Evolutionary conservation across 2,113 vertebrate genomes (phyloP), one percentile per base, ranked within the genome.

Genomic region (Odocoileus hemionus): DNA sequence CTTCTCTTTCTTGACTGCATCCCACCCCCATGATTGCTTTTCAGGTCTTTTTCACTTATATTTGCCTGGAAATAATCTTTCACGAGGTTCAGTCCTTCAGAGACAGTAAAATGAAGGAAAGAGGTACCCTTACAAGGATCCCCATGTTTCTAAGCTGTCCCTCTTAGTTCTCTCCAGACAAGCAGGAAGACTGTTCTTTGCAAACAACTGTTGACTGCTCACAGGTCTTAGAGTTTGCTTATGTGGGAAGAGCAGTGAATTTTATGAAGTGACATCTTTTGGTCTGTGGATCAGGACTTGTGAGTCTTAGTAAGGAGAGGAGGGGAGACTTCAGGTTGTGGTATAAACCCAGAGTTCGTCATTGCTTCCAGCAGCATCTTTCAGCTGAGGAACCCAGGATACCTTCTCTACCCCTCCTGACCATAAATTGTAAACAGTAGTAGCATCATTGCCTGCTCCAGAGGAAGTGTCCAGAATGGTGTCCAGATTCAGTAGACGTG

Each of bases 81-180:
- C 33, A 4, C 0, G 0, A 50, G 14, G 36, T 47, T 90, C 45
- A 45, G 57, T 91, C 57, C 91, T 70, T 60, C 52, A 28, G 33
- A 61, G 17, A 54, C n/a, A 7, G 9, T 25, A 45, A 50, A n/a
- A 23, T 14, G 2, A 2, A 45, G 30, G 25, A 11, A 9, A 26
- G n/a, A 9, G 23, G 15, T 28, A 61, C 43, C 36, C 19, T 60
- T 25, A 39, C 3, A 54, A 57, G 39, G 33, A 16, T 25, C 45
- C 52, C 28, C 80, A 10, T 58, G 30, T 70, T 30, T 79, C 80
- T 61, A 78, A 82, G 28, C 89, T 36, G 6, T 43, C 47, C 2
- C 89, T 52, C 82, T 85, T 55, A 67, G 45, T 86, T 82, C 84
- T 92, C 60, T 83, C 80, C 21, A 39, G 90, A 80, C 57, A 64